Conservation (phyloP, 2,888 invertebrate species). For the Isoperla grammatica region DNA sequence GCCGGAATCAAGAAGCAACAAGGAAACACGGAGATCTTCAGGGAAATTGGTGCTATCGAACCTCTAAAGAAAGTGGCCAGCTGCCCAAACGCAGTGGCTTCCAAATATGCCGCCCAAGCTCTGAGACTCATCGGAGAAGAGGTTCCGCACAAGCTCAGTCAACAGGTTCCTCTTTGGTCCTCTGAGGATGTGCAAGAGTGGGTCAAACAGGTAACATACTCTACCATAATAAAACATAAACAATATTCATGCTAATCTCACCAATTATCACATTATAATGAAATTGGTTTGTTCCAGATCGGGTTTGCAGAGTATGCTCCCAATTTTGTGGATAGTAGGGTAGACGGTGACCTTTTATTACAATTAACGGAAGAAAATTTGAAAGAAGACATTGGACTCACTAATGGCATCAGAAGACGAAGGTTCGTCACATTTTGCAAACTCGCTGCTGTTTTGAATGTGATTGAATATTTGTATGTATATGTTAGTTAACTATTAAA, state of each 20-base stretch:
- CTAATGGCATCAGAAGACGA: conserved; percentile 88
- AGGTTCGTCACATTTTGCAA: conserved; percentile 49
- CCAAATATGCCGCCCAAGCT: conserved; percentile 93
- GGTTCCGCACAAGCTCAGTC: conserved; percentile 94
- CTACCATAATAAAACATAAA: not conserved
- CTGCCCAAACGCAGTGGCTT: conserved; percentile 96
- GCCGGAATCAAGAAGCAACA: conserved; percentile 95
- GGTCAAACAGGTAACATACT: conserved; percentile 73
- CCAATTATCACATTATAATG: not conserved
- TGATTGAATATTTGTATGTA: conserved; percentile 4
- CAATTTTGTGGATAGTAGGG: conserved; percentile 84
- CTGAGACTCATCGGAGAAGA: conserved; percentile 90
- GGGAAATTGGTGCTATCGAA: conserved; percentile 92
- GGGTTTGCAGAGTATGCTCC: conserved; percentile 81
- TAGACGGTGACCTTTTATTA: conserved; percentile 93
- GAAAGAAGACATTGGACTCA: conserved; percentile 84
- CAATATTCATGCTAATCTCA: not conserved
- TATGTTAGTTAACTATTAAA: not conserved
- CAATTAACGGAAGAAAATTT: conserved; percentile 90
- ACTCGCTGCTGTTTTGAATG: conserved; percentile 1
- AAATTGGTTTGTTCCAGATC: conserved; percentile 48
- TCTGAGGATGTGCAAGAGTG: conserved; percentile 94
- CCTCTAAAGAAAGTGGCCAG: conserved; percentile 94
- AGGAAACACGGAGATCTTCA: conserved; percentile 84
- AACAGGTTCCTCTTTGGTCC: conserved; percentile 98